Percentiles rank a stretch among this genome's conserved stretches.
Evolutionary conservation across 2,797 vertebrate genomes (phyloP).

Genomic region (Ptychadena robeensis): DNA sequence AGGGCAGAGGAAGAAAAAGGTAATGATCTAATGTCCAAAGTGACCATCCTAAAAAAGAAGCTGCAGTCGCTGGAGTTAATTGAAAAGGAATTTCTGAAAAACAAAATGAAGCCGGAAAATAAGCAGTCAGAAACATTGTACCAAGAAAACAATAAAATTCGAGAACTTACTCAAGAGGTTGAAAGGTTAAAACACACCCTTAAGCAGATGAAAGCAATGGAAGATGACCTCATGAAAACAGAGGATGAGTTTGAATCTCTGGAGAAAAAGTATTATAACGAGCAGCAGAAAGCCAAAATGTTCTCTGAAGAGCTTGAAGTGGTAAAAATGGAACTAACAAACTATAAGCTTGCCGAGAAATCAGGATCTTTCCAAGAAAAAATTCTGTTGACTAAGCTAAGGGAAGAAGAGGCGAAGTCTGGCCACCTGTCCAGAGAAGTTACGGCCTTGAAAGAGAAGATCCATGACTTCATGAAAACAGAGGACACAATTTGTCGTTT

Average conservation of each 20-base stretch:
- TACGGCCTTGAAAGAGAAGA: constrained; percentile 91
- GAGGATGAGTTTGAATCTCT: constrained; percentile 89
- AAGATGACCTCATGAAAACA: constrained; percentile 89
- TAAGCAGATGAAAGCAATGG: constrained; percentile 90
- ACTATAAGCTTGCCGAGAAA: constrained; percentile 91
- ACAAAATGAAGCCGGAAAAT: constrained; percentile 86
- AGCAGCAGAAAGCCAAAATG: constrained; percentile 84
- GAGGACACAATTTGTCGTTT: constrained; percentile 89
- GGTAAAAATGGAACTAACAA: constrained; percentile 86
- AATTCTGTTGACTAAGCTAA: constrained; percentile 87
- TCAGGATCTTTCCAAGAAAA: constrained; percentile 89
- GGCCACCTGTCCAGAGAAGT: constrained; percentile 90
- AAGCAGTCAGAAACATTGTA: constrained; percentile 81
- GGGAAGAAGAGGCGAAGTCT: constrained; percentile 92
- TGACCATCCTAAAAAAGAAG: constrained; percentile 88
- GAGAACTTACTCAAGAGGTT: constrained; percentile 93
- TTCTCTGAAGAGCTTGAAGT: constrained; percentile 88
- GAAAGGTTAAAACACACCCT: constrained; percentile 88
- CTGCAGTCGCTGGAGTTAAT: constrained; percentile 89
- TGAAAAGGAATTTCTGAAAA: constrained; percentile 89
- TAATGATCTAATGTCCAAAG: constrained; percentile 87
- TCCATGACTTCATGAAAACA: constrained; percentile 91
- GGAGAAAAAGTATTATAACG: constrained; percentile 84
- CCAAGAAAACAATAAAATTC: constrained; percentile 95
- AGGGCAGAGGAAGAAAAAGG: constrained; percentile 89